Evolutionary conservation across 2,797 vertebrate species (phyloP), one percentile per base, ranked within the genome.

Genomic region (Danio aesculapii): DNA sequence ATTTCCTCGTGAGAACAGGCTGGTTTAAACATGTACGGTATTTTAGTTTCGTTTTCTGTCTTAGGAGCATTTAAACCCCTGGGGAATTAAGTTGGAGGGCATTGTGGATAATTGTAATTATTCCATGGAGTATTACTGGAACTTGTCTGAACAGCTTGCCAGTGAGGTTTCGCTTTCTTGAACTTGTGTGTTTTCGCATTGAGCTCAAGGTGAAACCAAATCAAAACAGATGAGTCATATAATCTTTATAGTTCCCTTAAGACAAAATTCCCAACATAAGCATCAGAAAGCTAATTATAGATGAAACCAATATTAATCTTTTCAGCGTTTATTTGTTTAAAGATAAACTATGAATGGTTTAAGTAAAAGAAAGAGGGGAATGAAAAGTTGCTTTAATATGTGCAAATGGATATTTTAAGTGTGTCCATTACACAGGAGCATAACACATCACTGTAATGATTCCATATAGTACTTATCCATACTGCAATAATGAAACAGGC

Each of bases 61-160:
- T 17, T 52, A 55, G 46, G 58, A 71, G 52, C 14, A 8, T 43
- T 50, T 30, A 21, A 52, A 63, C 19, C n/a, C 12, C 41, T 47
- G 68, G 59, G 70, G 73, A 19, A 46, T 17, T 16, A 39, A 58
- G 9, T n/a, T 21, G 43, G 44, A 11, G 21, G 62, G 44, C 10
- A 46, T n/a, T 52, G 46, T 68, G 12, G 11, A 58, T 63, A 49
- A 69, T 72, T 17, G 5, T 41, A 39, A 30, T 30, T 5, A 13
- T 57, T 57, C 49, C 52, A 12, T 6, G 61, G 62, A 69, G 69
- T 63, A 59, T 72, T 63, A 55, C 62, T 75, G 39, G 72, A 79
- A 82, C 73, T 59, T 81, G 67, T 73, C 39, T 50, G 17, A 81
- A 78, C 69, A 70, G 14, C 77, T 58, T 73, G 47, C 72, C 9